phyloP scores from a whole-genome alignment of 2,113 vertebrate species.

The Formicarius rufipectus region DNA sequence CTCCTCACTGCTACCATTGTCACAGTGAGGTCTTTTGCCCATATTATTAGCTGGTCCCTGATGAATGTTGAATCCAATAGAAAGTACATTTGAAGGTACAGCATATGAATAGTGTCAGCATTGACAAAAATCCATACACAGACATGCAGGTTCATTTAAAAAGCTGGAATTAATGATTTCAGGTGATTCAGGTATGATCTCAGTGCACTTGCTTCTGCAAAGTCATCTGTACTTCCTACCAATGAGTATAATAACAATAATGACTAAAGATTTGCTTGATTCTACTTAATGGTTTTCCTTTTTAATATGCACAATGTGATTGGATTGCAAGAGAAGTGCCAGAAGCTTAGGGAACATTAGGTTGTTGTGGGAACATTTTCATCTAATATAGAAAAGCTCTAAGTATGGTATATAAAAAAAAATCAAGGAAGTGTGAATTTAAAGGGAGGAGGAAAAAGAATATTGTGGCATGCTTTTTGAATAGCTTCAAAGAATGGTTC shows the following conservation, averaged over 20 bases:
- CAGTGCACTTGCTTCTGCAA: background rate
- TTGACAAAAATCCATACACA: background rate
- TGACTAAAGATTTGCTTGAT: background rate
- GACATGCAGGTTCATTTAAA: background rate
- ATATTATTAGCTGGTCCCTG: background rate
- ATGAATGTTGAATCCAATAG: background rate
- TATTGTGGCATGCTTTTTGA: background rate
- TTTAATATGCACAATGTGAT: background rate
- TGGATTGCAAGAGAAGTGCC: background rate
- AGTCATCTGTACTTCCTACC: background rate
- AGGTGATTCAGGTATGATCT: background rate
- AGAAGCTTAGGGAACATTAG: background rate
- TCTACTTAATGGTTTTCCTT: background rate
- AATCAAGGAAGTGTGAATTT: background rate
- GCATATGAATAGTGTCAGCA: background rate
- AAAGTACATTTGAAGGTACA: background rate
- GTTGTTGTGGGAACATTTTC: background rate
- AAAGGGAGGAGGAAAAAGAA: background rate
- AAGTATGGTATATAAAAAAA: background rate
- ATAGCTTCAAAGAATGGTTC: background rate
- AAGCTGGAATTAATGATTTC: background rate
- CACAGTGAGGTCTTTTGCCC: accelerated
- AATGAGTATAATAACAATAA: background rate
- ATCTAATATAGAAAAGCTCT: background rate
- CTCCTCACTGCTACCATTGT: background rate